Evolutionary conservation across 1,140 invertebrate species (phyloP).

Genomic region (Ridgeia piscesae): DNA sequence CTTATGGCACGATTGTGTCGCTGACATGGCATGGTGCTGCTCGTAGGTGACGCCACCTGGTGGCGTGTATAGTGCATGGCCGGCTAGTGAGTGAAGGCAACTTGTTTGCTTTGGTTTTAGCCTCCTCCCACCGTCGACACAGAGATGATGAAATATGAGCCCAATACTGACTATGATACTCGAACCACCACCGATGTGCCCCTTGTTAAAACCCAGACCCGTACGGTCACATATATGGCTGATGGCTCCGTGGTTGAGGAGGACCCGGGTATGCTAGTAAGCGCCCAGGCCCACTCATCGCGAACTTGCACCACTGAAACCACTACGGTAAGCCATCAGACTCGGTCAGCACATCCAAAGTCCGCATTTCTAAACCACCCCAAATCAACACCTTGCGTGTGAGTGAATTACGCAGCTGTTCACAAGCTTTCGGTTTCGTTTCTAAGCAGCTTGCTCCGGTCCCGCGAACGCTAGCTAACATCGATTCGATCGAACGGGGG

Average conservation of each 20-base stretch:
- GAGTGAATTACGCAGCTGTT: background rate
- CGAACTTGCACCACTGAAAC: slow-evolving; percentile 28
- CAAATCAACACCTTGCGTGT: background rate
- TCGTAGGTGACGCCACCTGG: background rate
- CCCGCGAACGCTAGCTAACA: background rate
- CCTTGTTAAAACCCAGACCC: slow-evolving; percentile 24
- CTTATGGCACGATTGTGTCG: background rate
- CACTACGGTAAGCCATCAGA: slow-evolving; percentile 25
- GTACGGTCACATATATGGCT: slow-evolving; percentile 26
- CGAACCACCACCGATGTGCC: slow-evolving; percentile 11
- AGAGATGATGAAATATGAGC: slow-evolving; percentile 12
- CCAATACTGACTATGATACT: background rate
- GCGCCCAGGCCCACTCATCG: slow-evolving; percentile 24
- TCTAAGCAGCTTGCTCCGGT: background rate
- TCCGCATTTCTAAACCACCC: background rate
- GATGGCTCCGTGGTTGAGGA: slow-evolving; percentile 13
- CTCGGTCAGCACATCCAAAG: background rate
- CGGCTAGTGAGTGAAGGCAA: background rate
- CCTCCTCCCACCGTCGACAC: slow-evolving; percentile 19
- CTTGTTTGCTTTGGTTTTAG: slow-evolving; percentile 9
- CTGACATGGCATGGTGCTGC: background rate
- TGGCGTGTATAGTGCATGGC: background rate
- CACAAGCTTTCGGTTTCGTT: background rate
- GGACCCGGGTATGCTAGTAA: slow-evolving; percentile 23
- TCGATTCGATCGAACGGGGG: background rate